Evolutionary conservation across 2,888 invertebrate genomes (phyloP), one percentile per base, ranked within the genome.

Genomic region (Digitonthophagus gazella): DNA sequence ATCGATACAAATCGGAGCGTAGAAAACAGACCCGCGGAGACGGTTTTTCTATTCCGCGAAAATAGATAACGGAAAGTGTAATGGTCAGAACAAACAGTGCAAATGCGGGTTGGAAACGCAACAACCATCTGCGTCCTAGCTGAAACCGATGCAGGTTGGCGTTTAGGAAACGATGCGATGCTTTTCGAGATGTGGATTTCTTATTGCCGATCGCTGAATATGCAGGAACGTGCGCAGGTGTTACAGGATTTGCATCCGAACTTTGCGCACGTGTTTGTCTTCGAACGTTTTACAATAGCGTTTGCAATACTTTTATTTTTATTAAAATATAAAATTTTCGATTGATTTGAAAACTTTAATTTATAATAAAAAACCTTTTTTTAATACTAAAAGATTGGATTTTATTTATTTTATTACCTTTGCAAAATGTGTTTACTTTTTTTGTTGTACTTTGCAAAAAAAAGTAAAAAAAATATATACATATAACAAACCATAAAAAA

Each of bases 1-100:
- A 18, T 19, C 16, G 61, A 61, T 61, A 61, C 61, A 18, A n/a
- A 61, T 61, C 61, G 61, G 18, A 3, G n/a, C 4, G 11, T 11
- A 44, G 11, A 8, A 44, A 44, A 44, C 11, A 44, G 11, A 44
- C 28, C 11, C 11, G 28, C 28, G 28, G 28, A 44, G 28, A 44
- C 28, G 11, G 28, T 44, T 44, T 44, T 44, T 44, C 28, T 11
- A 6, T 44, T 44, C 28, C 28, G 28, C 28, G 28, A 44, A 44
- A 44, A 44, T 44, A 44, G 28, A 44, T 6, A 44, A 44, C 28
- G 11, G 28, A 44, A 8, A 44, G 6, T 11, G 28, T 44, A 44
- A 44, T 44, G 28, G 28, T 44, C 28, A 44, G 28, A 44, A 44
- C 28, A 44, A 44, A 44, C 11, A 44, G 28, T 44, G 28, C 8